Evolutionary conservation across 2,888 invertebrate species (phyloP).

Genomic region (Mystacides longicornis): DNA sequence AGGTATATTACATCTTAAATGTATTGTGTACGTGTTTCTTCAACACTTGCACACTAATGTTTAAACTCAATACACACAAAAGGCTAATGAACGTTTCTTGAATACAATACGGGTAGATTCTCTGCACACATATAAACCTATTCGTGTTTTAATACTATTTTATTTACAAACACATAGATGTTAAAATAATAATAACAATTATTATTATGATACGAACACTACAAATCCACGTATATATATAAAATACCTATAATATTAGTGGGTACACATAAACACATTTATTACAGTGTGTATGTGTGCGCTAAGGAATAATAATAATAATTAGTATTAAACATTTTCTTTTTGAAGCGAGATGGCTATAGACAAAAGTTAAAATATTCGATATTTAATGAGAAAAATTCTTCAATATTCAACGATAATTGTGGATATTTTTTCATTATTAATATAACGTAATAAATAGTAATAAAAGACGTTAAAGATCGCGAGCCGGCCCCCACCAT

Average conservation of each 20-base stretch:
- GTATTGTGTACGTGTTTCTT: neutral
- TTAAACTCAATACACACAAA: neutral
- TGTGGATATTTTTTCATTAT: neutral
- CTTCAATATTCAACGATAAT: neutral
- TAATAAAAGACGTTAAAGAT: slow-evolving; percentile 18
- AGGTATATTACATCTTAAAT: slow-evolving; percentile 3
- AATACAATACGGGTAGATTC: neutral
- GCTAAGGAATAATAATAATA: slow-evolving; percentile 1
- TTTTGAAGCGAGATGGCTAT: neutral
- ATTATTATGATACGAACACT: no score
- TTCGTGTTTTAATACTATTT: neutral
- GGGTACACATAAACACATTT: neutral
- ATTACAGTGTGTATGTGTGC: neutral
- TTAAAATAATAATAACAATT: neutral
- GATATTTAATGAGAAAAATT: neutral
- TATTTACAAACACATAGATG: neutral
- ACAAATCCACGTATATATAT: neutral
- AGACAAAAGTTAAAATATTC: no score
- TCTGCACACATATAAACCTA: neutral
- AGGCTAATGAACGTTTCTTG: slow-evolving; percentile 1
- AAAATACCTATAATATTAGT: neutral
- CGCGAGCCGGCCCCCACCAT: slow-evolving; percentile 20
- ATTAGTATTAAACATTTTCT: neutral
- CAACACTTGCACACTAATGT: neutral
- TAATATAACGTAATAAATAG: slow-evolving; percentile 6